A percentile compares a stretch with the other conserved stretches of the same genome.
These are phyloP conservation scores for Edolisoma coerulescens DNA, from an alignment of 2,113 vertebrate genomes.

Conservation along the genomic window DNA sequence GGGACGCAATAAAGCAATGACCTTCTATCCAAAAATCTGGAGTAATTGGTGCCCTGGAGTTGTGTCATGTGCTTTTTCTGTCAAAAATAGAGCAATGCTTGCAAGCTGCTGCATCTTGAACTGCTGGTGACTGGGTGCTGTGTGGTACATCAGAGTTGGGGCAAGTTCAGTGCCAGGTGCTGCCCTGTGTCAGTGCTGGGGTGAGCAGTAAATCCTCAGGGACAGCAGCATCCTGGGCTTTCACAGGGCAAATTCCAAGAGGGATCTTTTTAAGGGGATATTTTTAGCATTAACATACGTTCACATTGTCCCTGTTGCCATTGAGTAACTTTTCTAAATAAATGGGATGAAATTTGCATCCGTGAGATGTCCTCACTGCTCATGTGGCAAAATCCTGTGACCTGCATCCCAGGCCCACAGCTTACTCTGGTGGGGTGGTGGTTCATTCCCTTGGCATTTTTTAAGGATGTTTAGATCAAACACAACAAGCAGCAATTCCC, in stretches of 20 bases:
- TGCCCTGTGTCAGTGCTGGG: not conserved
- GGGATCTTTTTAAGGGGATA: not conserved
- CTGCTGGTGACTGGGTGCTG: accelerated
- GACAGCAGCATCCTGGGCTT: not conserved
- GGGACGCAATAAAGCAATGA: not conserved
- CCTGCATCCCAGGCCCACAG: not conserved
- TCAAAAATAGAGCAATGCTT: not conserved
- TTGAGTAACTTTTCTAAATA: not conserved
- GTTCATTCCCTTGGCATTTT: not conserved
- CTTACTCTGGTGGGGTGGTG: not conserved
- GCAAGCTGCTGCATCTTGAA: not conserved
- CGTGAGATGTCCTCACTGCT: not conserved
- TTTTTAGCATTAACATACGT: not conserved
- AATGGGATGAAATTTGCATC: not conserved
- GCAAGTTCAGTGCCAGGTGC: not conserved
- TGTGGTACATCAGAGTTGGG: not conserved
- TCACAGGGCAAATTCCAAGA: not conserved
- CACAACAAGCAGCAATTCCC: not conserved
- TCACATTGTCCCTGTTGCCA: not conserved
- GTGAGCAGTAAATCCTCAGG: not conserved
- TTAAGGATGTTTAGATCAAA: not conserved
- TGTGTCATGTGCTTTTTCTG: not conserved
- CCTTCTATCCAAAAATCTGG: not conserved
- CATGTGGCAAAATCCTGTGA: not conserved
- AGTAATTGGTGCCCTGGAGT: not conserved